Percentiles rank a stretch among this genome's conserved stretches.
These are phyloP conservation scores for Temnothorax curvispinosus DNA, from an alignment of 1,140 invertebrate species.

Conservation along the genomic window DNA sequence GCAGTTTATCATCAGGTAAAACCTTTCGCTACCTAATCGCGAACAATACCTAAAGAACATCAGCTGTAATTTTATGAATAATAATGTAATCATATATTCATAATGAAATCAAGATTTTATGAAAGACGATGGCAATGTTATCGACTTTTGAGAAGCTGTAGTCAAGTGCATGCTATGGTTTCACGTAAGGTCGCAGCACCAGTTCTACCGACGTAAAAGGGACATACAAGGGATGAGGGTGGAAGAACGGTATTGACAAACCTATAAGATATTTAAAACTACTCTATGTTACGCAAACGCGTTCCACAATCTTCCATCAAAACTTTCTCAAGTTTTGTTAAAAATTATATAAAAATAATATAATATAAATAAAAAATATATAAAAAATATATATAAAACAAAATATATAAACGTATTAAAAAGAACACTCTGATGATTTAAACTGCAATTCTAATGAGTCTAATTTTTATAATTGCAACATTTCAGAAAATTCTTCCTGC, in stretches of 20 bases:
- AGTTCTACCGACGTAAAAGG: background rate
- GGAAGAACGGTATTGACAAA: background rate
- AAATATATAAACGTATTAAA: background rate
- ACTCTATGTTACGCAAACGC: background rate
- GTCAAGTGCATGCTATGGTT: background rate
- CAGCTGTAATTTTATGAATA: background rate
- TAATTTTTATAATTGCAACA: background rate
- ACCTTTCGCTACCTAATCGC: too few relatives aligned
- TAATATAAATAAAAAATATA: background rate
- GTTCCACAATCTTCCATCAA: background rate
- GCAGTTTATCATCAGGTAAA: background rate
- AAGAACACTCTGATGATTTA: background rate
- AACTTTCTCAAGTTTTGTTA: background rate
- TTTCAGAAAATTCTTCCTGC: background rate
- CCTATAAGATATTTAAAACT: background rate
- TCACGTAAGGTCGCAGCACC: slow-evolving; percentile 40
- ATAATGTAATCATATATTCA: too few relatives aligned
- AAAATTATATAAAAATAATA: background rate
- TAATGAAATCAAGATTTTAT: background rate
- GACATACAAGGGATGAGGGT: background rate
- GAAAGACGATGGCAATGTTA: background rate
- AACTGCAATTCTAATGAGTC: background rate
- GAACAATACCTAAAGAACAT: too few relatives aligned
- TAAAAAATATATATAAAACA: background rate
- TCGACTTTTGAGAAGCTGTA: background rate